Percentiles rank a stretch among this genome's conserved stretches.
These are phyloP conservation scores for Drosophila cracens DNA, from an alignment of 2,888 invertebrate species.

Conservation along the genomic window DNA sequence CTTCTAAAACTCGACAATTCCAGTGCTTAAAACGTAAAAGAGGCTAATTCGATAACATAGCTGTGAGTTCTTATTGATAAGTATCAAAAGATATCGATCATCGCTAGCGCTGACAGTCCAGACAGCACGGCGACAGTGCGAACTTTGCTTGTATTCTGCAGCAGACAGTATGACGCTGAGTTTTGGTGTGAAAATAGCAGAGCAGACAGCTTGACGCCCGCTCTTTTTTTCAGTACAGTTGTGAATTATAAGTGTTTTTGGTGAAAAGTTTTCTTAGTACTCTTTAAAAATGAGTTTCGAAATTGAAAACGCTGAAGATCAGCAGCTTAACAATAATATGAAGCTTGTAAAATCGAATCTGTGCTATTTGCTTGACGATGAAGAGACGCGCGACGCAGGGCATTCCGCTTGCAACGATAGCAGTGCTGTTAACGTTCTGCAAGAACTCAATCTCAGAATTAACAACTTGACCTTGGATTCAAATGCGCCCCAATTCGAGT, in stretches of 20 bases:
- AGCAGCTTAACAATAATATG: conserved; percentile 41
- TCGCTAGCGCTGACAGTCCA: conserved; percentile 10
- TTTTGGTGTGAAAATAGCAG: neutral
- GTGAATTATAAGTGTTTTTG: conserved; percentile 3
- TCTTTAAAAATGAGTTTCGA: conserved; percentile 5
- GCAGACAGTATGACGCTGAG: conserved; percentile 18
- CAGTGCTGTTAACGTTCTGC: conserved; percentile 4
- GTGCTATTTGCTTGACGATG: conserved; percentile 44
- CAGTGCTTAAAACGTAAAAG: neutral
- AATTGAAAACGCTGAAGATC: conserved; percentile 24
- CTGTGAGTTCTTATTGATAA: neutral
- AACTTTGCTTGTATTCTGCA: conserved; percentile 13
- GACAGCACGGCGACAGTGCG: conserved; percentile 42
- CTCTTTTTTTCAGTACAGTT: neutral
- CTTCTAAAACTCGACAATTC: neutral
- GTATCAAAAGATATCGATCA: conserved; percentile 31
- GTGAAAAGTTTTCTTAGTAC: conserved; percentile 6
- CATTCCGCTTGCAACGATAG: neutral
- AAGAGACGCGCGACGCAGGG: conserved; percentile 8
- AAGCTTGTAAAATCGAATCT: conserved; percentile 32
- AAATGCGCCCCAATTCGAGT: conserved; percentile 50
- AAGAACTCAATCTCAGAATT: conserved; percentile 40
- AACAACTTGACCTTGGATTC: conserved; percentile 22
- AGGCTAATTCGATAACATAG: neutral
- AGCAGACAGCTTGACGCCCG: conserved; percentile 36